Evolutionary conservation across 2,888 invertebrate species (phyloP), one percentile per base, ranked within the genome.

Genomic region (Mesorhabditis belari): DNA sequence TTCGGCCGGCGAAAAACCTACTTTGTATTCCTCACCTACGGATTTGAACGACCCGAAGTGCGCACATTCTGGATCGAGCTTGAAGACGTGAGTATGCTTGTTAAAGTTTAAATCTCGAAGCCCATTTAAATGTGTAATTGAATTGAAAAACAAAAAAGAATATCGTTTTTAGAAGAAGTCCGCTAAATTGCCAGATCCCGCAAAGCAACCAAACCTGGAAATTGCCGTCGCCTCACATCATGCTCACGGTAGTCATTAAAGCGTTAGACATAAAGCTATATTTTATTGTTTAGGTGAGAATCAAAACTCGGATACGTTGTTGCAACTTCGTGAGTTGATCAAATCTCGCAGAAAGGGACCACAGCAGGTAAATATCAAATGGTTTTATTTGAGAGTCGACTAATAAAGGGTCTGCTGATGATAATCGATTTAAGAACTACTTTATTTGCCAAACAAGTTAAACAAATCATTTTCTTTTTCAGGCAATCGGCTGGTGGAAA

Each of bases 11-110:
- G 71, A 50, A 59, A 64, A 49, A 79, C 79, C 3, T 80, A 79
- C 66, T 79, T 79, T 57, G 79, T 80, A 26, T 79, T 79, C 63
- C 50, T 77, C 64, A 76, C 77, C 12, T 79, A 80, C 60, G 79
- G 79, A 19, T 60, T 62, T 29, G 73, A 76, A 59, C 61, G 64
- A 23, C 77, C 79, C 2, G 70, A 63, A 29, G 66, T 68, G 25
- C 64, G 79, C n/a, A 58, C 54, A 1, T 76, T 79, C 66, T 80
- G 73, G 75, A 65, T 79, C 54, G 54, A 75, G 23, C 58, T 79
- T 57, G 75, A 77, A 28, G 63, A 73, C 50, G 77, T 73, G 23
- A 65, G 69, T 56, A 23, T n/a, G 25, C 19, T 23, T 24, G n/a
- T 28, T 54, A 3, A 5, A n/a, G 17, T 28, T 24, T 44, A 56